phyloP scores from a whole-genome alignment of 2,797 vertebrate genomes.

The Gambelia wislizenii region DNA sequence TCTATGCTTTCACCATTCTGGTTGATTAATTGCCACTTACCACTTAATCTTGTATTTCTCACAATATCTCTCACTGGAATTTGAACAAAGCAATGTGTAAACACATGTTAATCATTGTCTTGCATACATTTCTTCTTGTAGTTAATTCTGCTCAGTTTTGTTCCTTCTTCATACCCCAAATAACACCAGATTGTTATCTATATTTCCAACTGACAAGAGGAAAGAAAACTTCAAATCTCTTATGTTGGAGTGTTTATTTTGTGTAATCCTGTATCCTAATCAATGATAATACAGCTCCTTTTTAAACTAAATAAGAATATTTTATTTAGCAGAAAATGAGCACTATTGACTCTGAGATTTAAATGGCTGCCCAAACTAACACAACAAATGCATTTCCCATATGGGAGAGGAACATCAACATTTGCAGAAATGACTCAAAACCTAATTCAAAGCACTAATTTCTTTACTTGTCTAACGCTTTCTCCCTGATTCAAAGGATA shows the following conservation, averaged over 20 bases:
- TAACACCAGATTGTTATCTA: neutral
- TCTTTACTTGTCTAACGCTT: neutral
- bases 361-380: neutral
- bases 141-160: neutral
- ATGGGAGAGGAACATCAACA: neutral
- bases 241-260: neutral
- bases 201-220: neutral
- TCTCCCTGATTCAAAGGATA: neutral
- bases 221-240: neutral
- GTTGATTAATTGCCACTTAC: constrained; percentile 31
- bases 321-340: neutral
- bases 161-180: neutral
- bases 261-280: neutral
- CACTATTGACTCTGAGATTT: neutral
- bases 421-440: neutral
- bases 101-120: constrained; percentile 18
- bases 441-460: too few species aligned
- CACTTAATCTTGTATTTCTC: constrained; percentile 22
- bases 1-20: constrained; percentile 8
- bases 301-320: neutral
- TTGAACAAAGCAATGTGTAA: constrained; percentile 4
- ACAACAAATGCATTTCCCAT: neutral
- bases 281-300: neutral
- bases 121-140: neutral
- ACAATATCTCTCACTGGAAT: constrained; percentile 12